A percentile compares a stretch with the other conserved stretches of the same genome.
Evolutionary conservation across 2,797 vertebrate genomes (phyloP).

Genomic region (Odontamblyopus rebecca): DNA sequence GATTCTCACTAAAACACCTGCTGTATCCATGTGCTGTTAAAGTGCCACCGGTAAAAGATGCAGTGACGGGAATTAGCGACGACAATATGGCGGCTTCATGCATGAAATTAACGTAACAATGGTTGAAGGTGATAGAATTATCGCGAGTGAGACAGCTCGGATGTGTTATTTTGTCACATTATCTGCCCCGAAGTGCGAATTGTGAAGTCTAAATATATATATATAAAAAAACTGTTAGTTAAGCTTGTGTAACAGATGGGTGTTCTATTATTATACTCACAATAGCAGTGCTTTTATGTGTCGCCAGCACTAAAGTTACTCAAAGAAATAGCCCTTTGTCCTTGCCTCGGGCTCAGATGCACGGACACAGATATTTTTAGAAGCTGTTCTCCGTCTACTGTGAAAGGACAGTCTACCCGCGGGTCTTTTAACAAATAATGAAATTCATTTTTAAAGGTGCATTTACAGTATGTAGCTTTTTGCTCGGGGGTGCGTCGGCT

Average conservation of each 20-base stretch:
- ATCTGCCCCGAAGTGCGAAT: slow-evolving; percentile 21
- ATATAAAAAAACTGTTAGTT: not conserved
- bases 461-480: too few species aligned
- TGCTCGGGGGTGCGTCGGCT: too few species aligned
- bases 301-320: not conserved
- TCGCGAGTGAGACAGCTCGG: slow-evolving; percentile 24
- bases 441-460: not conserved
- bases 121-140: slow-evolving; percentile 37
- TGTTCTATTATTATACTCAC: not conserved
- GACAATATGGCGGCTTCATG: slow-evolving; percentile 35
- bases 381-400: not conserved
- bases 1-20: slow-evolving; percentile 33
- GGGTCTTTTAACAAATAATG: not conserved
- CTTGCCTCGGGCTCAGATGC: not conserved
- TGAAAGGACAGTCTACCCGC: not conserved
- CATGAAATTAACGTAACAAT: slow-evolving; percentile 2
- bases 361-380: slow-evolving; percentile 1
- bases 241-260: not conserved
- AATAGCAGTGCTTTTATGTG: slow-evolving; percentile 1
- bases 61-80: slow-evolving; percentile 30
- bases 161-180: slow-evolving; percentile 19
- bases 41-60: slow-evolving; percentile 46
- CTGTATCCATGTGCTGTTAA: slow-evolving; percentile 8
- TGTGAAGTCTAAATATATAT: slow-evolving; percentile 13
- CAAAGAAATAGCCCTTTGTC: not conserved